Conservation (phyloP, 2,113 vertebrate genomes). For the Dromaius novaehollandiae region DNA sequence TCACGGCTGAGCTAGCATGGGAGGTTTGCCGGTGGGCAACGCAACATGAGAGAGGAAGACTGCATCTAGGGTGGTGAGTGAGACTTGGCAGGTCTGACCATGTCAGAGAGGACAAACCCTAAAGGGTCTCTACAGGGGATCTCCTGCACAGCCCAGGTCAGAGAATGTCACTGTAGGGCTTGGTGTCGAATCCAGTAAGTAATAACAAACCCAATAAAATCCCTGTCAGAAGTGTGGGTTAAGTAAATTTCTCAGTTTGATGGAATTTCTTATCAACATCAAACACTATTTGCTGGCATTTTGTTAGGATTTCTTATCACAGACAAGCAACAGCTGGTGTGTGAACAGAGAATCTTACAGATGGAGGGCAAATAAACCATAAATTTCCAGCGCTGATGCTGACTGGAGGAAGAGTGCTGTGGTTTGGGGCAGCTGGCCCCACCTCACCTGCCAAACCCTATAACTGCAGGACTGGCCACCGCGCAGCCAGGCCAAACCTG, state of each 20-base stretch:
- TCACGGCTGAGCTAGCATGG: neutral
- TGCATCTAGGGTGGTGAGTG: too few species aligned
- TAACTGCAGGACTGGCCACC: neutral
- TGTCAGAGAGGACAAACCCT: neutral
- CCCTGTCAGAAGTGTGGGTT: neutral
- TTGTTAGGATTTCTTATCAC: neutral
- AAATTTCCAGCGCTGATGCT: neutral
- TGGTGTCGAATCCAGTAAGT: neutral
- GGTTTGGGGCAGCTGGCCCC: neutral
- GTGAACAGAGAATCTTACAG: accelerated
- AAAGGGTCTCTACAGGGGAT: neutral
- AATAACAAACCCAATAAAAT: neutral
- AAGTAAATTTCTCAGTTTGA: neutral
- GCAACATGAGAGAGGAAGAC: too few species aligned
- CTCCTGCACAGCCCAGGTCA: neutral
- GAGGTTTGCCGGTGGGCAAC: too few species aligned
- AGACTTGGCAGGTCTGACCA: too few species aligned
- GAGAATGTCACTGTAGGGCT: neutral
- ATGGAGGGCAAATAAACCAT: neutral
- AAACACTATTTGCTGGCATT: neutral
- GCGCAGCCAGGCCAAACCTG: neutral
- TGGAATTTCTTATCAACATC: neutral
- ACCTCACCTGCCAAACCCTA: neutral
- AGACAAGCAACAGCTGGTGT: neutral
- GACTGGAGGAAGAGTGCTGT: neutral